Percentiles rank a stretch among this genome's conserved stretches.
Conservation (phyloP, 1,140 invertebrate species). For the Ladona fulva region DNA sequence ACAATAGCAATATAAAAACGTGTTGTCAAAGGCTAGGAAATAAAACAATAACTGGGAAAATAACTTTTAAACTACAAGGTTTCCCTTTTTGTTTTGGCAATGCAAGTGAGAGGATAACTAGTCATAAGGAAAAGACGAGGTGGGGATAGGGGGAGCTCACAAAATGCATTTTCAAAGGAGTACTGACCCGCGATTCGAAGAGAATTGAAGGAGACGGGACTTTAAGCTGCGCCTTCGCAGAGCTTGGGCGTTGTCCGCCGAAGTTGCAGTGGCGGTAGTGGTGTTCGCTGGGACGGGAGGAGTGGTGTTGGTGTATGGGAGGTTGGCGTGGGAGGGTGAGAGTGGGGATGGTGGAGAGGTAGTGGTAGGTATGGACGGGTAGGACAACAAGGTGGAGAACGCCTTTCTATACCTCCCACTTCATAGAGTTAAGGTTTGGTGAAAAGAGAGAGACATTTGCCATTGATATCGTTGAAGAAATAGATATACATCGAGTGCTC, state of each 20-base stretch:
- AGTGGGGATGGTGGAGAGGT: background rate
- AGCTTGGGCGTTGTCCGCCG: conserved; percentile 4
- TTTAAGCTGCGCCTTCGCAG: conserved; percentile 62
- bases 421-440: too few relatives aligned
- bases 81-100: too few relatives aligned
- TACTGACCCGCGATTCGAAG: conserved; percentile 76
- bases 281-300: background rate
- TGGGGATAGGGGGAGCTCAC: background rate
- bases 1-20: too few relatives aligned
- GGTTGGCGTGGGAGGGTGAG: background rate
- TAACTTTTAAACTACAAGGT: too few relatives aligned
- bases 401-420: background rate
- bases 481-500: too few relatives aligned
- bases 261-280: conserved; percentile 6
- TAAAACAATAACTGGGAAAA: too few relatives aligned
- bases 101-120: background rate
- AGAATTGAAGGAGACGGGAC: conserved; percentile 79
- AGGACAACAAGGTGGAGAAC: background rate
- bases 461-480: too few relatives aligned
- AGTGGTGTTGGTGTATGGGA: background rate
- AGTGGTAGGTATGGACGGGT: background rate
- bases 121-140: background rate
- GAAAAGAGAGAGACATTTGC: too few relatives aligned
- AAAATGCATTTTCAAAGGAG: conserved; percentile 5
- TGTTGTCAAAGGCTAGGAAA: too few relatives aligned